These are phyloP conservation scores for Leucophenga varia DNA, from an alignment of 1,140 invertebrate species.

Conservation along the genomic window DNA sequence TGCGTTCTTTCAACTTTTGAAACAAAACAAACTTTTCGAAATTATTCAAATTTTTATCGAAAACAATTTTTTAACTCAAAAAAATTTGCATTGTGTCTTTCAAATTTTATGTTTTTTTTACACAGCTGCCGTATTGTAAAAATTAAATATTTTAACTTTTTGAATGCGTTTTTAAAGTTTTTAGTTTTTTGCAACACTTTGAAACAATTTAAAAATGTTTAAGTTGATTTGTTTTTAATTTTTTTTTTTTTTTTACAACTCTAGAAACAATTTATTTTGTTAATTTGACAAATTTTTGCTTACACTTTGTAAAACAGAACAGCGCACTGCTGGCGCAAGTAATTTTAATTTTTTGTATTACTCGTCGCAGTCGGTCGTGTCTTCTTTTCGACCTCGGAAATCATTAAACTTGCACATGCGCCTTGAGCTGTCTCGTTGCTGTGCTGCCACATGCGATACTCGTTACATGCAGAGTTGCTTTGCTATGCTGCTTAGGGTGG, in stretches of 20 bases:
- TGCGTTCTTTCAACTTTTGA: too few species aligned
- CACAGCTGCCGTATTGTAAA: too few species aligned
- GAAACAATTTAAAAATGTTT: too few species aligned
- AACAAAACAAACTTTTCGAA: too few species aligned
- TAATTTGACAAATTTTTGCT: slow-evolving; percentile 9
- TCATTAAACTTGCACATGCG: slow-evolving; percentile 40
- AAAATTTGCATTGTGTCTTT: too few species aligned
- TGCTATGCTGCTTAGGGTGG: too few species aligned
- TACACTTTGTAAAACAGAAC: slow-evolving; percentile 27
- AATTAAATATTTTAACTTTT: too few species aligned
- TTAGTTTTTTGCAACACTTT: too few species aligned
- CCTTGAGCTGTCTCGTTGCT: too few species aligned
- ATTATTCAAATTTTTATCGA: background rate
- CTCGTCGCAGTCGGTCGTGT: too few species aligned
- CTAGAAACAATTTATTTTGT: slow-evolving; percentile 2
- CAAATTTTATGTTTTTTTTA: background rate
- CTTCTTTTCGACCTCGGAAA: slow-evolving; percentile 27
- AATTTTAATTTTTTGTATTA: slow-evolving; percentile 31
- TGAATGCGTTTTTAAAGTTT: too few species aligned
- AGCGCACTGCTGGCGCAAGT: slow-evolving; percentile 27
- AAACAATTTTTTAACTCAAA: background rate
- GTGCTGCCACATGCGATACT: background rate
- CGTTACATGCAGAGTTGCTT: background rate
- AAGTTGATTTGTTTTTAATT: background rate
- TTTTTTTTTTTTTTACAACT: slow-evolving; percentile 7